phyloP scores from a whole-genome alignment of 1,140 invertebrate species.

The Aphelenchoides avenae region DNA sequence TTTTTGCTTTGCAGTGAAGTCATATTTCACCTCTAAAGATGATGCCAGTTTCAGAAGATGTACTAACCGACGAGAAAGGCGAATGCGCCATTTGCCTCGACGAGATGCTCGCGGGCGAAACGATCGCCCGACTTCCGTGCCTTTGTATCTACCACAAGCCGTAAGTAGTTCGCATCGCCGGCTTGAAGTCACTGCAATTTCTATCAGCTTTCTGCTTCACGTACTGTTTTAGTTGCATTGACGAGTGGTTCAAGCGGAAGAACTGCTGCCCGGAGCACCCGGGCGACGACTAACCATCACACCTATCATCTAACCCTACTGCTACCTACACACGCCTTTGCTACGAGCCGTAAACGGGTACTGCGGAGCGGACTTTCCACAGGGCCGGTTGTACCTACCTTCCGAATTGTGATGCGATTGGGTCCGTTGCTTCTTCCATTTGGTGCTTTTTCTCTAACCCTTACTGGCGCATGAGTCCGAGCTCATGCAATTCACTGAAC shows the following conservation, averaged over 20 bases:
- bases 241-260: slow-evolving; percentile 55
- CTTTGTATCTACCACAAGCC: slow-evolving; percentile 99
- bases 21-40: not conserved
- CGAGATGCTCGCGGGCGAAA: slow-evolving; percentile 85
- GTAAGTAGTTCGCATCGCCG: no score
- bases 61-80: slow-evolving; percentile 85
- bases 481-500: no score
- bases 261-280: slow-evolving; percentile 57
- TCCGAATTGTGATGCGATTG: no score
- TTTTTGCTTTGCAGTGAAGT: not conserved
- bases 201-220: slow-evolving; percentile 5
- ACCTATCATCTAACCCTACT: no score
- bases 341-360: no score
- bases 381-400: no score
- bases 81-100: slow-evolving; percentile 99
- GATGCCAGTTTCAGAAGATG: slow-evolving; percentile 86
- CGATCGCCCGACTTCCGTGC: slow-evolving; percentile 93
- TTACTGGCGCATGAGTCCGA: no score
- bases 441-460: no score
- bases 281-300: slow-evolving; percentile 53
- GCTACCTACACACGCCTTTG: no score
- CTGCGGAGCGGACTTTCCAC: no score
- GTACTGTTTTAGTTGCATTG: slow-evolving; percentile 48
- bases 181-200: no score
- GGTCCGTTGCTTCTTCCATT: no score